Conservation (phyloP, 1,140 invertebrate species). For the Listronotus bonariensis region DNA sequence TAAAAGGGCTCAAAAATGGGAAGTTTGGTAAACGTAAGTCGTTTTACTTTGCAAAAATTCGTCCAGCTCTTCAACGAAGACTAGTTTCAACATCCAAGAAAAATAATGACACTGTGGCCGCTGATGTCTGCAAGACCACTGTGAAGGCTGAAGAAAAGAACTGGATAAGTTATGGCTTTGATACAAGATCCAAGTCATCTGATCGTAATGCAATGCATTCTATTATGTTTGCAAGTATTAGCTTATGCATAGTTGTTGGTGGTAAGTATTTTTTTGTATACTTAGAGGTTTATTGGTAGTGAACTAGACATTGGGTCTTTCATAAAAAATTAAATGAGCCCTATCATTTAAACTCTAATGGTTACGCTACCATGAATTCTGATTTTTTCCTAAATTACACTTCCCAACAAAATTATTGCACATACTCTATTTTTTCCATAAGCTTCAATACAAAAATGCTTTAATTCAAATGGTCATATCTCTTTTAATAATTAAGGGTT, state of each 20-base stretch:
- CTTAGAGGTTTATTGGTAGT: no score
- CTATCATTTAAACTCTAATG: no score
- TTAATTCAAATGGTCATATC: no score
- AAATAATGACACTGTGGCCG: slow-evolving; percentile 49
- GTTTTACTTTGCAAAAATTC: slow-evolving; percentile 38
- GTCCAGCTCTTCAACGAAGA: slow-evolving; percentile 40
- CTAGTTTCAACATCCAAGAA: slow-evolving; percentile 53
- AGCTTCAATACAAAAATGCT: no score
- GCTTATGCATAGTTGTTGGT: slow-evolving; percentile 68
- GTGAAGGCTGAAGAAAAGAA: slow-evolving; percentile 59
- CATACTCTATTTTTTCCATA: no score
- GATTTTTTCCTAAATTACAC: no score
- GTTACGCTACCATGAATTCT: no score
- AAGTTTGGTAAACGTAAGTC: slow-evolving; percentile 31
- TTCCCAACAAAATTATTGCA: no score
- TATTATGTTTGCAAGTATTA: slow-evolving; percentile 71
- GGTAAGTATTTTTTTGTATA: slow-evolving; percentile 27
- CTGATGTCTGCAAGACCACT: slow-evolving; percentile 31
- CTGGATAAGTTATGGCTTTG: slow-evolving; percentile 84
- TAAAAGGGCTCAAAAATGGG: slow-evolving; percentile 41
- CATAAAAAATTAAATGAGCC: no score
- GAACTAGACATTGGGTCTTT: no score
- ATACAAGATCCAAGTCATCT: slow-evolving; percentile 61
- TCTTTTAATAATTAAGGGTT: no score
- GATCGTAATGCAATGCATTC: slow-evolving; percentile 71